Percentiles rank a stretch among this genome's conserved stretches.
phyloP scores from a whole-genome alignment of 2,113 vertebrate genomes.

The Hydrochoerus hydrochaeris region DNA sequence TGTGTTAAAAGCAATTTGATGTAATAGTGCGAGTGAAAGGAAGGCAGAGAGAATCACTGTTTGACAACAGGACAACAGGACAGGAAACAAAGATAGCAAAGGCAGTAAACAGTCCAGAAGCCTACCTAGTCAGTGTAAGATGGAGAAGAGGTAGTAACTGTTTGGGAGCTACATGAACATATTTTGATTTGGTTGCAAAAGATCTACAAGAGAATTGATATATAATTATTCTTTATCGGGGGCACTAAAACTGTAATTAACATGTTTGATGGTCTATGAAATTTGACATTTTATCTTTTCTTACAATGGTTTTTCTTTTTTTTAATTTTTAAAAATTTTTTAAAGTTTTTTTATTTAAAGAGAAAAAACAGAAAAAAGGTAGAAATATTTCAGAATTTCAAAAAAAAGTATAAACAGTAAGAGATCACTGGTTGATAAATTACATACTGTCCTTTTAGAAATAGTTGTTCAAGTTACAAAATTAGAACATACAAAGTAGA shows the following conservation, averaged over 20 bases:
- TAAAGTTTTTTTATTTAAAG: too few relatives aligned
- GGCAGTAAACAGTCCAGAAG: background rate
- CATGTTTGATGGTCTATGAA: background rate
- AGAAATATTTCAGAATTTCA: too few relatives aligned
- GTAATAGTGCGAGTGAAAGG: background rate
- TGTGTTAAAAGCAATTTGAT: background rate
- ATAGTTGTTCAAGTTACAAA: too few relatives aligned
- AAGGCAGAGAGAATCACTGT: background rate
- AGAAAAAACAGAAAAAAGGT: too few relatives aligned
- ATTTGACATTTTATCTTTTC: conserved; percentile 17
- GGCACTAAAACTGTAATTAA: background rate
- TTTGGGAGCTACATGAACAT: background rate
- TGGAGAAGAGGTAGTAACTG: background rate
- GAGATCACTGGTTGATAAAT: too few relatives aligned
- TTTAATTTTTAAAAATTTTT: too few relatives aligned
- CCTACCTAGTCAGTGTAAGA: background rate
- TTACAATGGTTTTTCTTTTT: background rate
- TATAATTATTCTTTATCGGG: background rate
- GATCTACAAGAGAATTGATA: background rate
- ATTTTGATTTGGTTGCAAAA: background rate
- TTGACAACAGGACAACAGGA: background rate
- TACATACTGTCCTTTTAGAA: too few relatives aligned
- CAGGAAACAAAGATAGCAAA: background rate
- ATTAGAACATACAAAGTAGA: too few relatives aligned
- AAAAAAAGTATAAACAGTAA: too few relatives aligned